Conservation (phyloP, 1,140 invertebrate genomes). For the Drosophila arizonae region DNA sequence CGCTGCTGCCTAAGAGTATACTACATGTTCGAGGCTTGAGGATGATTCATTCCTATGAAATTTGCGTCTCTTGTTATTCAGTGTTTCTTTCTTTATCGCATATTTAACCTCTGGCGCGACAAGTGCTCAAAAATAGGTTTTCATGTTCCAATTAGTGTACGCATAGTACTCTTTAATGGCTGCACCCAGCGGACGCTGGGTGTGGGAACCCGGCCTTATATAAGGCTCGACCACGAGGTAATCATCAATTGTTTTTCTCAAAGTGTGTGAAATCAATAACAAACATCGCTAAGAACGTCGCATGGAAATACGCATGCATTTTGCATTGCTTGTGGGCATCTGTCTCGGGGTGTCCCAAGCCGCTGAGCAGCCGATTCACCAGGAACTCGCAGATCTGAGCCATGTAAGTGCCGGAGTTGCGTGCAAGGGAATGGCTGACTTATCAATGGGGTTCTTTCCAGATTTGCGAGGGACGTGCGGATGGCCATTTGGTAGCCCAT, state of each 20-base stretch:
- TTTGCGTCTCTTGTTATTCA: neutral
- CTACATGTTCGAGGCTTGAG: neutral
- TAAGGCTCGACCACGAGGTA: conserved; percentile 3
- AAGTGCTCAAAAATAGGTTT: conserved; percentile 41
- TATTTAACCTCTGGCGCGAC: conserved; percentile 6
- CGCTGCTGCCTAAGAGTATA: conserved; percentile 36
- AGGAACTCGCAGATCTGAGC: conserved; percentile 47
- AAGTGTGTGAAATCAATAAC: neutral
- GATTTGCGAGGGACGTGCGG: conserved; percentile 51
- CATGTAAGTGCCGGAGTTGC: conserved; percentile 41
- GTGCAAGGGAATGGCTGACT: neutral
- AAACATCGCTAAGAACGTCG: neutral
- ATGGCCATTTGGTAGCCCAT: conserved; percentile 55
- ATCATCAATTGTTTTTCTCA: conserved; percentile 11
- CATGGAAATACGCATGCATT: conserved; percentile 22
- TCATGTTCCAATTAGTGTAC: conserved; percentile 50
- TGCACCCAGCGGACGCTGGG: conserved; percentile 36
- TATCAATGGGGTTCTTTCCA: conserved; percentile 19
- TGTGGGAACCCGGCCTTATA: conserved; percentile 32
- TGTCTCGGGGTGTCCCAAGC: conserved; percentile 30
- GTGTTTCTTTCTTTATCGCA: conserved; percentile 28
- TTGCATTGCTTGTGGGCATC: conserved; percentile 57
- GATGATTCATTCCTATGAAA: conserved; percentile 17
- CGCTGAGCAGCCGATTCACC: conserved; percentile 20
- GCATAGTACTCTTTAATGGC: conserved; percentile 19